A percentile compares a stretch with the other conserved stretches of the same genome.
Conservation (phyloP, 2,797 vertebrate genomes). For the Melanotaenia boesemani region DNA sequence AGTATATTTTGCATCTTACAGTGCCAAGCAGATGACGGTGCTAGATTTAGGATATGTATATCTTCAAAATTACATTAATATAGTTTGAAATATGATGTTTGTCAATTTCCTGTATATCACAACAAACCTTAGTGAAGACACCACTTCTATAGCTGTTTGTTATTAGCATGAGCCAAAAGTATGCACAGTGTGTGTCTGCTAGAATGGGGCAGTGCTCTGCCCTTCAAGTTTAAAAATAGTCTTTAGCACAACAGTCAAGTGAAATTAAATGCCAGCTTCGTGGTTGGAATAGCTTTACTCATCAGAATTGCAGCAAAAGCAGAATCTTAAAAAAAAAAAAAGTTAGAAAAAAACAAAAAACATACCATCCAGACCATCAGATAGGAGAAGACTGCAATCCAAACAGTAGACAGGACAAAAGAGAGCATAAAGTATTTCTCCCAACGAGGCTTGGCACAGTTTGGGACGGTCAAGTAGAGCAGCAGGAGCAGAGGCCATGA, state of each 20-base stretch:
- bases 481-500: slow-evolving; percentile 93
- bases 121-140: not conserved
- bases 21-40: not conserved
- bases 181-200: not conserved
- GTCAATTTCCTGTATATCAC: no score
- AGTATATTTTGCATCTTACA: not conserved
- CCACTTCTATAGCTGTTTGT: not conserved
- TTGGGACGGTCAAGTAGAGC: slow-evolving; percentile 90
- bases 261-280: not conserved
- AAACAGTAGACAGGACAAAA: slow-evolving; percentile 92
- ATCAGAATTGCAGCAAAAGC: not conserved
- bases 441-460: slow-evolving; percentile 95
- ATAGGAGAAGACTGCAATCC: slow-evolving; percentile 98
- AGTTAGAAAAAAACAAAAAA: not conserved
- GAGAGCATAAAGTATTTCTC: slow-evolving; percentile 96
- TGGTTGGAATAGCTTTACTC: no score
- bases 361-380: slow-evolving; percentile 99
- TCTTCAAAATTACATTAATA: not conserved
- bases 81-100: not conserved
- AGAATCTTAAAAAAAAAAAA: not conserved
- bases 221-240: not conserved
- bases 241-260: not conserved
- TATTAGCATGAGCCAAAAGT: not conserved
- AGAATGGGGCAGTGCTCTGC: not conserved
- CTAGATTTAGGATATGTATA: not conserved